Conservation (phyloP, 2,797 vertebrate species). For the Spondyliosoma cantharus region DNA sequence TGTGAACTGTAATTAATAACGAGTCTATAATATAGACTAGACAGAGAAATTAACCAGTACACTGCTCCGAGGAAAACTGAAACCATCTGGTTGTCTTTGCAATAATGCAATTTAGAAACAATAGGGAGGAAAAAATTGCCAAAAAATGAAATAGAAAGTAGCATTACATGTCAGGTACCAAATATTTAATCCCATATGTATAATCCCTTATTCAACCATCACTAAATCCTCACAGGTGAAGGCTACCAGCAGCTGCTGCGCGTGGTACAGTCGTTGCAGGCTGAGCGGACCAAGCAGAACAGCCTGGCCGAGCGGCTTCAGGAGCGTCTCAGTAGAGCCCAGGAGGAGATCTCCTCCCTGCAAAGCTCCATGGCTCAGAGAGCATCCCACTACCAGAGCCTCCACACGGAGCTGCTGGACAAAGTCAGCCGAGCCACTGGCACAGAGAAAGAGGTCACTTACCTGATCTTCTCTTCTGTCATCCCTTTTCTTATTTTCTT, state of each 20-base stretch:
- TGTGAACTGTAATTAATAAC: too few species aligned
- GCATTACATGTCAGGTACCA: neutral
- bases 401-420: conserved; percentile 90
- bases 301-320: conserved; percentile 81
- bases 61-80: too few species aligned
- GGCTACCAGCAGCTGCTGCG: conserved; percentile 83
- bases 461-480: neutral
- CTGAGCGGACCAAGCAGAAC: conserved; percentile 82
- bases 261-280: conserved; percentile 83
- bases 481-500: neutral
- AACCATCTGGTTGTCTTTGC: too few species aligned
- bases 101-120: too few species aligned
- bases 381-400: conserved; percentile 88
- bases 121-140: too few species aligned
- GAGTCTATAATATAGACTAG: too few species aligned
- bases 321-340: conserved; percentile 83
- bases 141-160: neutral
- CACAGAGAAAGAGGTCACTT: conserved; percentile 87
- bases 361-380: conserved; percentile 90
- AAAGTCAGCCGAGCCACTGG: conserved; percentile 85
- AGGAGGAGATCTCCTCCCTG: conserved; percentile 88
- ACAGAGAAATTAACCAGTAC: too few species aligned
- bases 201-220: neutral
- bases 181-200: neutral
- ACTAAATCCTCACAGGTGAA: conserved; percentile 66